phyloP scores from a whole-genome alignment of 2,888 invertebrate genomes.

The Tinea trinotella region DNA sequence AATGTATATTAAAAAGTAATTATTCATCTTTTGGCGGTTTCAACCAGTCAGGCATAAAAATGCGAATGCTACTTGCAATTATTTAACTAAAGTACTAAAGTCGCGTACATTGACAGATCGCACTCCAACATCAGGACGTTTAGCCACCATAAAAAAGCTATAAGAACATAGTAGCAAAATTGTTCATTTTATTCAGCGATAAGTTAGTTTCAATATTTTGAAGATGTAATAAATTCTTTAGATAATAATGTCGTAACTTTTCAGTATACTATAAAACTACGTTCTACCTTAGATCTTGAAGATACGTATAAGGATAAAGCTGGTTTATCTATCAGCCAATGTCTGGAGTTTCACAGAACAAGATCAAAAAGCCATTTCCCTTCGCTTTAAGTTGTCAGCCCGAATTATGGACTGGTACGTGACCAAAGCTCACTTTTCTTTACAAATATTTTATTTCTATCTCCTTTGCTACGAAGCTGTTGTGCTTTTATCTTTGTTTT shows the following conservation, averaged over 20 bases:
- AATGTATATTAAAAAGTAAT: too few relatives aligned
- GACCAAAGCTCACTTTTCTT: slow-evolving; percentile 39
- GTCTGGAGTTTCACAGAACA: slow-evolving; percentile 27
- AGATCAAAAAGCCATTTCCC: slow-evolving; percentile 57
- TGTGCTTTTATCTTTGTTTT: slow-evolving; percentile 5
- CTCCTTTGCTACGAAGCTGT: neutral
- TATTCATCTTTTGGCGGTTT: too few relatives aligned
- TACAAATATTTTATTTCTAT: slow-evolving; percentile 29
- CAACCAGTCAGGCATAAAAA: too few relatives aligned
- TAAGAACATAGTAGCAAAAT: too few relatives aligned
- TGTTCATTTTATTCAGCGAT: too few relatives aligned
- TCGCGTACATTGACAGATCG: too few relatives aligned
- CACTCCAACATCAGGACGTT: too few relatives aligned
- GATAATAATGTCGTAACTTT: neutral
- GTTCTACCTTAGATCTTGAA: neutral
- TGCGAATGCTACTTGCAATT: too few relatives aligned
- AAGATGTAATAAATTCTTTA: too few relatives aligned
- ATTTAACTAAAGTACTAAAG: too few relatives aligned
- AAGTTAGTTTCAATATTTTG: too few relatives aligned
- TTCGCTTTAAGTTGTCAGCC: slow-evolving; percentile 50
- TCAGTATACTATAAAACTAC: slow-evolving; percentile 1
- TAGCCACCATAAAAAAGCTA: too few relatives aligned
- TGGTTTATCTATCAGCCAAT: slow-evolving; percentile 17
- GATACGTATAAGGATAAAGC: slow-evolving; percentile 10
- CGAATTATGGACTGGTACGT: slow-evolving; percentile 52